phyloP scores from a whole-genome alignment of 2,113 vertebrate genomes.

The Mustela lutreola region DNA sequence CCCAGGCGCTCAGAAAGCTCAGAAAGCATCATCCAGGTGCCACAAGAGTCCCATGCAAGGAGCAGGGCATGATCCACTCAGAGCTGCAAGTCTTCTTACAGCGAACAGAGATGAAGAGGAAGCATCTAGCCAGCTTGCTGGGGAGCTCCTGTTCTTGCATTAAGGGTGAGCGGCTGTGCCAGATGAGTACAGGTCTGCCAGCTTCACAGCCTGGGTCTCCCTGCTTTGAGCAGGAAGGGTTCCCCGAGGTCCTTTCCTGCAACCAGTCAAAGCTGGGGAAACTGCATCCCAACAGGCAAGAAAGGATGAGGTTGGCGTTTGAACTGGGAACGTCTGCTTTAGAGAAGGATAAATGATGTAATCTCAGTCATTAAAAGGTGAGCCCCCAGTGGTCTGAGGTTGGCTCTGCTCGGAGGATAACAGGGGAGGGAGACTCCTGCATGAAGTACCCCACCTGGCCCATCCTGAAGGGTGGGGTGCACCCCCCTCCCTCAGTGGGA shows the following conservation, averaged over 20 bases:
- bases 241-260: background rate
- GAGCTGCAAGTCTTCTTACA: background rate
- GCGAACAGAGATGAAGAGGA: background rate
- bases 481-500: background rate
- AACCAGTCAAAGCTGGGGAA: background rate
- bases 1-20: background rate
- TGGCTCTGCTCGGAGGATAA: background rate
- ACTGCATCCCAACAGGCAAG: background rate
- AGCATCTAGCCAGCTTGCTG: background rate
- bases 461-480: too few relatives aligned
- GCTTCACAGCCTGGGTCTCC: background rate
- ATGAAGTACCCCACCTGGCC: background rate
- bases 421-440: background rate
- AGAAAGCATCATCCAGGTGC: background rate
- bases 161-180: background rate
- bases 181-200: background rate
- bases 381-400: background rate
- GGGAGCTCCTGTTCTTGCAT: fast-evolving
- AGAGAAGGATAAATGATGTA: background rate
- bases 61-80: fast-evolving
- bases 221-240: background rate
- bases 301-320: background rate
- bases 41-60: fast-evolving
- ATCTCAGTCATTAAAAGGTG: background rate
- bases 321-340: background rate